Evolutionary conservation across 2,113 vertebrate species (phyloP), one percentile per base, ranked within the genome.

Genomic region (Perca schrenkii): DNA sequence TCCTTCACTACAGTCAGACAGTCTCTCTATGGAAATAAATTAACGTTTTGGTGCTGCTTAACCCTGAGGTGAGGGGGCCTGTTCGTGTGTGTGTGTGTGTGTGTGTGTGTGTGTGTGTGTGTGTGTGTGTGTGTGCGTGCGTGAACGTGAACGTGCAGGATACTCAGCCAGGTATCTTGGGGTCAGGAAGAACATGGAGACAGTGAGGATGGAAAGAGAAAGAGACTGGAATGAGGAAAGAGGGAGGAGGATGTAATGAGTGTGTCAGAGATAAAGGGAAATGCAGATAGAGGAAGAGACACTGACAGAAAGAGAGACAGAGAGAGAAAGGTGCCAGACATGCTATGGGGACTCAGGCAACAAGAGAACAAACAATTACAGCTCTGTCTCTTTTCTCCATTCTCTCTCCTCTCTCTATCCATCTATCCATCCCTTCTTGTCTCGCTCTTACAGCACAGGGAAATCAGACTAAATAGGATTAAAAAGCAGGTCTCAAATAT

Each of bases 311-410:
- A 73, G 28, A 62, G 16, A 78, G 49, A 56, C 21, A 56, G 68
- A 63, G 31, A 73, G 62, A 79, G 75, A 58, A 60, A 89, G 89
- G 88, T 90, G 92, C 79, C 82, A 89, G 88, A 90, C 89, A 71
- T 86, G 84, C 81, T 80, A 66, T 73, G 58, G 85, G 77, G 80
- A 87, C 89, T 86, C 65, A 50, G 85, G 88, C 82, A 88, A 86
- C 68, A 83, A 88, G 87, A 88, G 83, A 90, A 82, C 81, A 90
- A 91, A 91, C 87, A 91, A 89, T 89, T 89, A 90, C 78, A 89
- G 69, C 82, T 83, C 76, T 83, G 62, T 89, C 83, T 81, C 72
- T 74, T 58, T 70, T 34, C 49, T 65, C 66, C n/a, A 4, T 4
- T 3, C 25, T 19, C 50, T 70, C 78, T 36, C 60, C 52, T 36